These are phyloP conservation scores for Isoperla grammatica DNA, from an alignment of 2,888 invertebrate genomes.

Conservation along the genomic window DNA sequence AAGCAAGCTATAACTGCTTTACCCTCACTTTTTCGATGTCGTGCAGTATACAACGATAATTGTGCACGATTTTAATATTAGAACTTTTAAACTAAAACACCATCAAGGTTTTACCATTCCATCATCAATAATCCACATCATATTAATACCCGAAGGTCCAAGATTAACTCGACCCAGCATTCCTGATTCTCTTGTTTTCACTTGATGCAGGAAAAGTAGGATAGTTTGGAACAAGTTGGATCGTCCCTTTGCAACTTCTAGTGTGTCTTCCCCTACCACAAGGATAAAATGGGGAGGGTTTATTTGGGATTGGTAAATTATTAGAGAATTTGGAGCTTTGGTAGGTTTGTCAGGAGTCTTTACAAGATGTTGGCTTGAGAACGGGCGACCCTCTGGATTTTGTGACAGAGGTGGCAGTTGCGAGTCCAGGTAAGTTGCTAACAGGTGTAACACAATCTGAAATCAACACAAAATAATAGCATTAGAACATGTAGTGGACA, in stretches of 20 bases:
- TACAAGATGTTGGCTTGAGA: conserved; percentile 50
- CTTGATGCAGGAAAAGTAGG: conserved; percentile 71
- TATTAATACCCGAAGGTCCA: conserved; percentile 75
- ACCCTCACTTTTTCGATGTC: no score
- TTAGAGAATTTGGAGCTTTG: conserved; percentile 49
- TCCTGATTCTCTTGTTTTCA: conserved; percentile 65
- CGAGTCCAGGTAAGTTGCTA: conserved; percentile 82
- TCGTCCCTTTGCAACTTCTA: conserved; percentile 68
- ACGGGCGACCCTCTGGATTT: conserved; percentile 60
- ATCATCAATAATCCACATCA: conserved; percentile 69
- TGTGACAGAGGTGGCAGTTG: conserved; percentile 62
- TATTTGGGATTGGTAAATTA: conserved; percentile 56
- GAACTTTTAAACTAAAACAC: no score
- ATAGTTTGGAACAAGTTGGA: conserved; percentile 86
- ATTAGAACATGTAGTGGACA: no score
- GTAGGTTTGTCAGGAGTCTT: conserved; percentile 46
- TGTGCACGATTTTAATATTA: no score
- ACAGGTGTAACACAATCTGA: conserved; percentile 75
- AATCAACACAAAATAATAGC: conserved; percentile 34
- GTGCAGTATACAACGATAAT: no score
- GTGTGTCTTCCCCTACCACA: conserved; percentile 51
- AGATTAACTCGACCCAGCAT: conserved; percentile 72
- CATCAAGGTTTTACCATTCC: no score
- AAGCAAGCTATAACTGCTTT: no score
- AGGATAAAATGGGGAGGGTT: conserved; percentile 66